These are phyloP conservation scores for Chondrilla cf. caribensis DNA, from an alignment of 37 sponge, comb jelly and placozoan species.

Conservation along the genomic window DNA sequence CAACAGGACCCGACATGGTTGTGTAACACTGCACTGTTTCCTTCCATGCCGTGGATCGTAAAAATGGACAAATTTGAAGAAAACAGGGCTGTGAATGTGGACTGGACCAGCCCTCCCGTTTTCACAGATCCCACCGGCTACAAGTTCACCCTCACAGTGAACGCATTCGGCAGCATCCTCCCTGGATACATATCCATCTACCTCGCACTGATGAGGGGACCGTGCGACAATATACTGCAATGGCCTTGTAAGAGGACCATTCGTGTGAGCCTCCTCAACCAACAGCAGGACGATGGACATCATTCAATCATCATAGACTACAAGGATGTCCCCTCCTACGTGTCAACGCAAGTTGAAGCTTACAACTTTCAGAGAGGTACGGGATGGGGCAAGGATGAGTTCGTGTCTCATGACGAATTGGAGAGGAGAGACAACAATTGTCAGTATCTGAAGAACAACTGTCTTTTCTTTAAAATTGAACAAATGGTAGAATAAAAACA, in stretches of 20 bases:
- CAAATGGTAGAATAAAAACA: neutral
- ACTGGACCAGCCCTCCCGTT: neutral
- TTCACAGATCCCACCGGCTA: slow-evolving; percentile 4
- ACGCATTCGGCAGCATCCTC: neutral
- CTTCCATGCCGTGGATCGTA: neutral
- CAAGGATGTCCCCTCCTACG: neutral
- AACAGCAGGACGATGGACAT: neutral
- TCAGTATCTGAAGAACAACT: neutral
- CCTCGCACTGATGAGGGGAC: neutral
- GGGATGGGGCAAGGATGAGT: neutral
- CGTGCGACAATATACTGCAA: neutral
- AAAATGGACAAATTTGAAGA: slow-evolving; percentile 7
- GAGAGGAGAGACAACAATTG: neutral
- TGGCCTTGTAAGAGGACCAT: neutral
- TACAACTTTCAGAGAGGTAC: neutral
- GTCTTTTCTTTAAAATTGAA: neutral
- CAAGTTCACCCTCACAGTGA: neutral
- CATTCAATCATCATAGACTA: neutral
- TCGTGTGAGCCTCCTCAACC: neutral
- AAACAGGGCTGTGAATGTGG: neutral
- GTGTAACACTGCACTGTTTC: neutral
- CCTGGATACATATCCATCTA: neutral
- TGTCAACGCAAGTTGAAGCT: neutral
- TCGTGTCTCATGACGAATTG: neutral
- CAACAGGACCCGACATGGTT: neutral